Base-by-base conservation (phyloP, 1,140 invertebrate species). In the Dendroctonus ponderosae region DNA sequence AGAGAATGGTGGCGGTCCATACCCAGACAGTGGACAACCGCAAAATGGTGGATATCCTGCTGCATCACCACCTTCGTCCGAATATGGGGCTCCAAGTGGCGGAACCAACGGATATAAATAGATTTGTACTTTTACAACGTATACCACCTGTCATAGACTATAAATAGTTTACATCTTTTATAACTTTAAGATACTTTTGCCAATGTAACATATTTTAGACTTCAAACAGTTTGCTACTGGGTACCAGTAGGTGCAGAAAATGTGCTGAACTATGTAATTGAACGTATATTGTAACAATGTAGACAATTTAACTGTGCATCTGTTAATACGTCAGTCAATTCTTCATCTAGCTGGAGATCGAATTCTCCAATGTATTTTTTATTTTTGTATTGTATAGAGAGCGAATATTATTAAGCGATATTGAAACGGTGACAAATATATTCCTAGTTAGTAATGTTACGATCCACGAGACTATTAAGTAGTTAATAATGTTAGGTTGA, bases 1-100 rank as follows among this genome's bases (percentile, higher is more conserved):
- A 69, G 80, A 82, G 76, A 80, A 82, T 74, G 60, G 59, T 42
- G 66, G 69, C 11, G 69, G 69, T 62, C 78, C 79, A 50, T 82
- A 82, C 66, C 80, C 81, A 50, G 80, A 81, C 61, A 81, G 80
- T 69, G 80, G 81, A 63, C 75, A 73, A 44, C 75, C 76, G 41
- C 62, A 66, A 49, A 70, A 44, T 59, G 62, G 53, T 5, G 66
- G 63, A 40, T 66, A 66, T 51, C 56, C 63, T 40, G 26, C 69
- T 38, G 68, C 75, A 14, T 63, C 69, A 44, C 57, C 80, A n/a
- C 78, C 79, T 58, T 77, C 79, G 60, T 72, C 71, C 38, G 80
- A 82, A 66, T 82, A 81, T 68, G 82, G 80, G 75, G 80, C 76
- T 75, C 85, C 75, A 12, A 71, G 63, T 46, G 61, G 64, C 14